These are phyloP conservation scores for Sceloporus tristichus DNA, from an alignment of 2,113 vertebrate genomes.

Conservation along the genomic window DNA sequence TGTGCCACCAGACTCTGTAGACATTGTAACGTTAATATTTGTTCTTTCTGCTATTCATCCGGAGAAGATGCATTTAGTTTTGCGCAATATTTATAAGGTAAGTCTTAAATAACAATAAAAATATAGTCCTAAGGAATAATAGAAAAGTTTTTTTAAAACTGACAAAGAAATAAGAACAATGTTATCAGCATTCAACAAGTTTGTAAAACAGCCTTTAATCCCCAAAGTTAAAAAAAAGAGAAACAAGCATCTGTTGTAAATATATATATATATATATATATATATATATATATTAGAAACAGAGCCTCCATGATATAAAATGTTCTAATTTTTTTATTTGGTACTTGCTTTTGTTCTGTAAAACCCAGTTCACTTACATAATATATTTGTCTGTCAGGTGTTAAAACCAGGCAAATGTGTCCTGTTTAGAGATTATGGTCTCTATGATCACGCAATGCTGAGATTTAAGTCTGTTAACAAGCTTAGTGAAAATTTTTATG, in stretches of 20 bases:
- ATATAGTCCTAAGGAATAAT: neutral
- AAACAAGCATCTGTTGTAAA: neutral
- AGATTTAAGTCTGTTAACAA: slow-evolving; percentile 93
- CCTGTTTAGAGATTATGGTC: slow-evolving; percentile 95
- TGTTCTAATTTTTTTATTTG: neutral
- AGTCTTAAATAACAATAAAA: slow-evolving; percentile 31
- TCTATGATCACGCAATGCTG: slow-evolving; percentile 94
- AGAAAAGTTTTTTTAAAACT: neutral
- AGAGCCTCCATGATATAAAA: neutral
- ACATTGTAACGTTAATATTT: slow-evolving; percentile 91
- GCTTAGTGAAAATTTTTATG: slow-evolving; percentile 95
- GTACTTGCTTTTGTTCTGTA: neutral
- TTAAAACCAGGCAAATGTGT: slow-evolving; percentile 90
- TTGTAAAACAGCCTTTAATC: neutral
- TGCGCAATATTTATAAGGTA: slow-evolving; percentile 90
- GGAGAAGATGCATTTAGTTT: slow-evolving; percentile 90
- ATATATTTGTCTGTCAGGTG: slow-evolving; percentile 76
- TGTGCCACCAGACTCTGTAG: slow-evolving; percentile 84
- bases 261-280: neutral
- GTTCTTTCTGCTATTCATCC: slow-evolving; percentile 96
- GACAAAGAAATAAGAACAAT: neutral
- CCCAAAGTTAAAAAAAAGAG: neutral
- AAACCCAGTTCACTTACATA: neutral
- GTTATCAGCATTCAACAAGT: neutral
- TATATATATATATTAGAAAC: neutral